These are phyloP conservation scores for Ephialtes manifestator DNA, from an alignment of 2,888 invertebrate species.

Conservation along the genomic window DNA sequence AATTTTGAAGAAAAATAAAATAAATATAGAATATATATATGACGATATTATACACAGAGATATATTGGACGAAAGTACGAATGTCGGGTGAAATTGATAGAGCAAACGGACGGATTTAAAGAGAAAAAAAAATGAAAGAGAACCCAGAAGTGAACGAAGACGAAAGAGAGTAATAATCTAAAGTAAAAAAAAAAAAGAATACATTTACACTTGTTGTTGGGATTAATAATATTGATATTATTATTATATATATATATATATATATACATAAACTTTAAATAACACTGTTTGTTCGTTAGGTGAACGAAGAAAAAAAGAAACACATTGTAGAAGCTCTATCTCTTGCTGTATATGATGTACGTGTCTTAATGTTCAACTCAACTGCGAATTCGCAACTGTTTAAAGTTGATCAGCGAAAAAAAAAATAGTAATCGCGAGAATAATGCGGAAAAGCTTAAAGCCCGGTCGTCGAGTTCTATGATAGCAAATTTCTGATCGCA, in stretches of 20 bases:
- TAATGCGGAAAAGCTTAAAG: not conserved
- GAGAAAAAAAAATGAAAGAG: slow-evolving; percentile 61
- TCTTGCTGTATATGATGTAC: slow-evolving; percentile 80
- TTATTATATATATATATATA: slow-evolving; percentile 77
- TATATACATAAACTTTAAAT: slow-evolving; percentile 82
- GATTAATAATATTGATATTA: slow-evolving; percentile 81
- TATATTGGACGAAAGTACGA: slow-evolving; percentile 79
- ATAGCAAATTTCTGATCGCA: not conserved
- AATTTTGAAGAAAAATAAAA: slow-evolving; percentile 52
- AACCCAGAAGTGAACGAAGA: slow-evolving; percentile 57
- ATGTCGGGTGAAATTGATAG: slow-evolving; percentile 64
- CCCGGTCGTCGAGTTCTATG: not conserved
- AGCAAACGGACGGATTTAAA: slow-evolving; percentile 49
- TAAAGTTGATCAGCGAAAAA: slow-evolving; percentile 3
- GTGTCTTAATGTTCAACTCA: slow-evolving; percentile 83
- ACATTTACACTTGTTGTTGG: slow-evolving; percentile 82
- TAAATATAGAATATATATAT: slow-evolving; percentile 55
- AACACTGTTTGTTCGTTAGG: slow-evolving; percentile 83
- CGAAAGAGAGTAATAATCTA: slow-evolving; percentile 74
- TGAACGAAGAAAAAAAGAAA: slow-evolving; percentile 74
- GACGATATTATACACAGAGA: slow-evolving; percentile 74
- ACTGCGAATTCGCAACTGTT: slow-evolving; percentile 61
- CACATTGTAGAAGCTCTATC: slow-evolving; percentile 74
- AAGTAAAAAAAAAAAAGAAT: slow-evolving; percentile 75
- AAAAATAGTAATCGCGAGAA: not conserved